Conservation (phyloP, 2,888 invertebrate genomes). For the Meta bourneti region DNA sequence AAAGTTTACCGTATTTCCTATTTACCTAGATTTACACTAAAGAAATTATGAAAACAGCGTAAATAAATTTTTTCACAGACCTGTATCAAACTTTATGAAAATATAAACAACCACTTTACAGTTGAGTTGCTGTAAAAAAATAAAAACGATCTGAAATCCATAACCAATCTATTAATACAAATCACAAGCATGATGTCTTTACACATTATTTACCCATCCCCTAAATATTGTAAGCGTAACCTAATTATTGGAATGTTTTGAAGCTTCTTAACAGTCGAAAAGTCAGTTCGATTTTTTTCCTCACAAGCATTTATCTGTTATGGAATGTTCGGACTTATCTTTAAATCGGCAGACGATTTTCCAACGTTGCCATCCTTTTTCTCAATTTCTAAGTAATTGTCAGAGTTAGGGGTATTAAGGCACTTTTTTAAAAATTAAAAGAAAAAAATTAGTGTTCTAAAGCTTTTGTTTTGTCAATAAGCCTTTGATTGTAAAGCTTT, state of each 20-base stretch:
- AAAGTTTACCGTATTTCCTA: not conserved
- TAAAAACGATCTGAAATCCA: not conserved
- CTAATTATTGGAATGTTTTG: not conserved
- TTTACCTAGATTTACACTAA: not conserved
- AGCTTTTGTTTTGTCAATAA: conserved; percentile 18
- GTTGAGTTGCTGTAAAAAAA: not conserved
- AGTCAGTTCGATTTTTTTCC: not conserved
- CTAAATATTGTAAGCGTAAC: not conserved
- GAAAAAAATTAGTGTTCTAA: not conserved
- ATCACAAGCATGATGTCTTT: not conserved
- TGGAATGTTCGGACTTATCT: not conserved
- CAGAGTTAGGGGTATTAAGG: not conserved
- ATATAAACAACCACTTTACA: not conserved
- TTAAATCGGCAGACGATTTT: not conserved
- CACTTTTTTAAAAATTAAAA: not conserved
- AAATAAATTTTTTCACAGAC: not conserved
- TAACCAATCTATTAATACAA: not conserved
- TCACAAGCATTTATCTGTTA: not conserved
- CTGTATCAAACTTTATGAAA: not conserved
- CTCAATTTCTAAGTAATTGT: too few relatives aligned
- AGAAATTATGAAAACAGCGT: not conserved
- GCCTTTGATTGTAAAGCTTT: conserved; percentile 16
- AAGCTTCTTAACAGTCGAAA: not conserved
- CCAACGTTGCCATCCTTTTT: too few relatives aligned
- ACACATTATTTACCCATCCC: not conserved